Evolutionary conservation across 2,888 invertebrate genomes (phyloP).

Genomic region (Apocheima hispidaria): DNA sequence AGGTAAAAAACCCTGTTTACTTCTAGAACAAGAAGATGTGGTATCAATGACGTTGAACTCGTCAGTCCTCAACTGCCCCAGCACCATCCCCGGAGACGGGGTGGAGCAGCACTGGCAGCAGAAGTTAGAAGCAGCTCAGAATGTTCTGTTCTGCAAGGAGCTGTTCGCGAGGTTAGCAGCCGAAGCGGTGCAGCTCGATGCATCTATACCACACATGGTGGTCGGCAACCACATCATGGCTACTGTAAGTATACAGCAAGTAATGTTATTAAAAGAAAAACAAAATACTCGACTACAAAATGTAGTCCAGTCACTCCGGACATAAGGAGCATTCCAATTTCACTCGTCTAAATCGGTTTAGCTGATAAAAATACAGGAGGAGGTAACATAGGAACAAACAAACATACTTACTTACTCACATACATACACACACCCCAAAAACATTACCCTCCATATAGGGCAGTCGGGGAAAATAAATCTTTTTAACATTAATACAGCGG

Average conservation of each 20-base stretch:
- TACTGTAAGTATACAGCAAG: conserved; percentile 85
- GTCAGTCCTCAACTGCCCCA: conserved; percentile 90
- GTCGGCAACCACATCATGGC: conserved; percentile 99
- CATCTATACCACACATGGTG: conserved; percentile 98
- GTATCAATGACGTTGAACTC: conserved; percentile 94
- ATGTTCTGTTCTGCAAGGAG: conserved; percentile 98
- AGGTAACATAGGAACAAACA: too few species aligned
- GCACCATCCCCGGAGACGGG: conserved; percentile 83
- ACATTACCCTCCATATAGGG: too few species aligned
- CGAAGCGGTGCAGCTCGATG: conserved; percentile 97
- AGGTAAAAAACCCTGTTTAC: neutral
- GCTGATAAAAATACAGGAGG: too few species aligned
- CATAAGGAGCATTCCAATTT: too few species aligned
- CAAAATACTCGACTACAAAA: too few species aligned
- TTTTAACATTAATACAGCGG: too few species aligned
- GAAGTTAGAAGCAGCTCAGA: conserved; percentile 98
- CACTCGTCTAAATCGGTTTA: too few species aligned
- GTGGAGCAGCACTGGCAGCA: conserved; percentile 97
- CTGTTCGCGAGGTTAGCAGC: conserved; percentile 97
- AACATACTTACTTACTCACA: too few species aligned
- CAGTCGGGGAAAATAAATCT: too few species aligned
- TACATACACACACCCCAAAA: too few species aligned
- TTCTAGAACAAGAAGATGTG: conserved; percentile 94
- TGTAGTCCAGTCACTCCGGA: too few species aligned
- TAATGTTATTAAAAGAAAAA: too few species aligned